phyloP scores from a whole-genome alignment of 2,113 vertebrate genomes.

The Colossoma macropomum region DNA sequence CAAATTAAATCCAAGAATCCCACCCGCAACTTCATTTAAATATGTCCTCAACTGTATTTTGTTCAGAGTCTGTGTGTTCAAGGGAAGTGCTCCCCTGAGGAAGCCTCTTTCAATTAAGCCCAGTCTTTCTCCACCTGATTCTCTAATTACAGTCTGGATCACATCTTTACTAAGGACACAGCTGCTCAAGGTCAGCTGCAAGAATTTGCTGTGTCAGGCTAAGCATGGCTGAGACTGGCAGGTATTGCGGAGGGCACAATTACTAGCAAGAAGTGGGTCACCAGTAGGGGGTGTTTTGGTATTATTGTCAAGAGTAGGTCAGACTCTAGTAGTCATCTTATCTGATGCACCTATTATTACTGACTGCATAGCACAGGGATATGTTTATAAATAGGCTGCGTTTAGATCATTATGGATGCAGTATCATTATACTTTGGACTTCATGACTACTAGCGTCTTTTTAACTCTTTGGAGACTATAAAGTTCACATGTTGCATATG shows the following conservation, averaged over 20 bases:
- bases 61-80: not conserved
- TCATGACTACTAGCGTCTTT: not conserved
- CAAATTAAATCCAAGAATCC: not conserved
- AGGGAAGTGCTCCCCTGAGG: not conserved
- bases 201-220: slow-evolving; percentile 1
- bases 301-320: not conserved
- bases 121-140: not conserved
- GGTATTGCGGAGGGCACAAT: not conserved
- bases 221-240: not conserved
- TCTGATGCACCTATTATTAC: not conserved
- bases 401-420: not conserved
- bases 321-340: not conserved
- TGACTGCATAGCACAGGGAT: not conserved
- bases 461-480: not conserved
- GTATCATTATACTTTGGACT: not conserved
- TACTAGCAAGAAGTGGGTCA: slow-evolving; percentile 25
- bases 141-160: not conserved
- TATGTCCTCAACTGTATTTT: not conserved
- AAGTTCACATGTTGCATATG: not conserved
- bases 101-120: slow-evolving; percentile 2
- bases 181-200: not conserved
- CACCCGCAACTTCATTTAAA: not conserved
- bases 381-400: not conserved
- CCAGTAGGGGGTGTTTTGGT: slow-evolving; percentile 3
- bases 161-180: slow-evolving; percentile 9